Evolutionary conservation across 2,797 vertebrate species (phyloP).

Genomic region (Enteromius treurensis): DNA sequence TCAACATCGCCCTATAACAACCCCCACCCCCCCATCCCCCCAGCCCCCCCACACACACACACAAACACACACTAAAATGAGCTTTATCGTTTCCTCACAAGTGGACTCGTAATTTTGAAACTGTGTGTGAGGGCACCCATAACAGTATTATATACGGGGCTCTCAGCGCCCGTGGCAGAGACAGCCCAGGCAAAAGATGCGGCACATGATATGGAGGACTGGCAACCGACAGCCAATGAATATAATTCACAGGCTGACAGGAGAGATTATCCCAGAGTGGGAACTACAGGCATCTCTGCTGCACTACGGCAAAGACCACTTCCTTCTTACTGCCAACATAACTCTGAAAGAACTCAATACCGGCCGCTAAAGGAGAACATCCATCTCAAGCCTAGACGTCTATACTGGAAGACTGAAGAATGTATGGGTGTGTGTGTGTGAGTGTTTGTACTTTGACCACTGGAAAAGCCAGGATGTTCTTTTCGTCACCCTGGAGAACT

Average conservation of each 20-base stretch:
- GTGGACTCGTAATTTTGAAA: conserved; percentile 23
- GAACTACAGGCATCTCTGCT: background rate
- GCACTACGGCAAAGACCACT: conserved; percentile 21
- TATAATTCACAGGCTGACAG: conserved; percentile 53
- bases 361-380: conserved; percentile 37
- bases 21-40: too few relatives aligned
- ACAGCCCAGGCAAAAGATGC: conserved; percentile 19
- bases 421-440: conserved; percentile 9
- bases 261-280: conserved; percentile 36
- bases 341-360: conserved; percentile 27
- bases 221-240: conserved; percentile 36
- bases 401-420: conserved; percentile 19
- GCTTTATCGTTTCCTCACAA: conserved; percentile 11
- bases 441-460: conserved; percentile 53
- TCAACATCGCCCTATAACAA: conserved; percentile 7
- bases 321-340: conserved; percentile 13
- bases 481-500: conserved; percentile 33
- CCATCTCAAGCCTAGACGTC: conserved; percentile 32
- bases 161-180: conserved; percentile 15
- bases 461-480: conserved; percentile 54
- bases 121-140: conserved; percentile 20
- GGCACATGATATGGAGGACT: conserved; percentile 27
- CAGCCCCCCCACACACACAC: conserved; percentile 6
- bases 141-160: conserved; percentile 16
- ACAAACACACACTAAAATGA: conserved; percentile 10